Evolutionary conservation across 2,888 invertebrate genomes (phyloP), one percentile per base, ranked within the genome.

Genomic region (Cyaniris semiargus): DNA sequence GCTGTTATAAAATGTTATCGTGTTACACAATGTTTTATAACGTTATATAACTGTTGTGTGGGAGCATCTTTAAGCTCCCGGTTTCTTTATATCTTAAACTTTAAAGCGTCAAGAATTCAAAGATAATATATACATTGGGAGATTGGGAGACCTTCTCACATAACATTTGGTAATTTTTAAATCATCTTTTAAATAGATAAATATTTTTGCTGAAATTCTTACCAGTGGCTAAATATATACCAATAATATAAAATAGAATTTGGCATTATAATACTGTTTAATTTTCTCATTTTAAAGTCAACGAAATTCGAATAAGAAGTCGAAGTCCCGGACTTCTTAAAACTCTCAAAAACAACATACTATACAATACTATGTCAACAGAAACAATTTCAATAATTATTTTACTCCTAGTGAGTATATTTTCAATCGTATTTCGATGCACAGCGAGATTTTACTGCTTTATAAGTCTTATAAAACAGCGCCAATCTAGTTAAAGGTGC

Each of bases 301-400:
- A 66, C 5, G 27, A 18, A n/a, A 72, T 44, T 34, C 3, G 4
- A 38, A 71, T n/a, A 34, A 38, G 31, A 70, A 38, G 44, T 15
- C 21, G 15, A 72, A 72, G 72, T 38, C 72, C 38, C 10, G 3
- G 72, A 72, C 44, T 72, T 44, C 13, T 44, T 72, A 72, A 72
- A 72, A 72, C 44, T 72, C 38, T 21, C 23, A 27, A 27, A 72
- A 72, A 72, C 44, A 72, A 72, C 13, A 72, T 38, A 72, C n/a
- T 34, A 44, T 72, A 72, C 38, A 72, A 72, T 72, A 72, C 38
- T 23, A 44, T 44, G 3, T 44, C 44, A 21, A 72, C 10, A 23
- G 10, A 72, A 72, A 23, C 44, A 21, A 23, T 44, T 72, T 23
- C 38, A 72, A 44, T 44, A 38, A 38, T 72, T 21, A 18, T 53